Evolutionary conservation across 2,888 invertebrate species (phyloP), one percentile per base, ranked within the genome.

Genomic region (Leptinotarsa peninsularis): DNA sequence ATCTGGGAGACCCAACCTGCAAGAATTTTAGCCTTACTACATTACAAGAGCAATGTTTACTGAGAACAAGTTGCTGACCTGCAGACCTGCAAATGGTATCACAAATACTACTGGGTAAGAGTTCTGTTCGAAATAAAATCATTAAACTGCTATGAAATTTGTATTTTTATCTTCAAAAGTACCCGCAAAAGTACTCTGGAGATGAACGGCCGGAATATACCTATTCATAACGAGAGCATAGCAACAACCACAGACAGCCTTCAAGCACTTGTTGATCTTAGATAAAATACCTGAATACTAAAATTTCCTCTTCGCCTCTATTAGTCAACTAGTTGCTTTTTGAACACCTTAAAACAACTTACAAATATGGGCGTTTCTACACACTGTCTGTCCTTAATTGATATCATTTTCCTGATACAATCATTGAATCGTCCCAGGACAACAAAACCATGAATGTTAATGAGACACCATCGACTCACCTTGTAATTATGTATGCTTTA

Each of bases 401-500:
- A 70, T 49, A 58, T 70, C 49, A 58, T 70, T 14, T 49, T 21
- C 27, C 54, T 58, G 58, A 70, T 58, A 70, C 43, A 23, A 70
- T 33, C 58, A 14, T 58, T 23, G n/a, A 33, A 49, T 56, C 56
- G 56, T 56, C 56, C 7, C 63, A 71, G 23, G 56, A 76, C 74
- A 71, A 63, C 63, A 67, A 74, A 72, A 67, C 58, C 54, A n/a
- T 49, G 66, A 50, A 73, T 72, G 60, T 68, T 66, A 76, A 75
- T 76, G 75, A 75, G 73, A 75, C 73, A 75, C 49, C 33, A 13
- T 60, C 52, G 27, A 78, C 79, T 78, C 75, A 80, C 81, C 80
- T 80, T 79, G 75, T 80, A 79, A 80, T 76, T 77, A 43, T 70
- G 50, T 76, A 76, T 76, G 56, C 68, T 78, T 78, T 78, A 78